Conservation (phyloP, 2,888 invertebrate species). For the Volucella zonaria region DNA sequence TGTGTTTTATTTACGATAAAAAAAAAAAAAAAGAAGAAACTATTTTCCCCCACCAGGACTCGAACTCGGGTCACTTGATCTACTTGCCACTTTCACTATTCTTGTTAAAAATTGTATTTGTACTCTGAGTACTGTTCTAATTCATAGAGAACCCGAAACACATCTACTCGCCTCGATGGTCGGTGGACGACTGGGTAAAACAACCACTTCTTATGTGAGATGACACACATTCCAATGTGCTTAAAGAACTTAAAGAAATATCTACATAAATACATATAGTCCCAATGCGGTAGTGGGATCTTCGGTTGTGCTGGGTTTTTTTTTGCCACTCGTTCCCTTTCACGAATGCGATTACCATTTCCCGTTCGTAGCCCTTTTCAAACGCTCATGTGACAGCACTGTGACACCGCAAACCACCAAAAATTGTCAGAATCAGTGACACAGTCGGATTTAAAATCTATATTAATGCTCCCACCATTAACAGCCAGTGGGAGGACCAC, state of each 20-base stretch:
- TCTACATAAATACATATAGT: slow-evolving; percentile 44
- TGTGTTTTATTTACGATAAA: too few relatives aligned
- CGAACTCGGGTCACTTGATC: too few relatives aligned
- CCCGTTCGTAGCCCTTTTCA: slow-evolving; percentile 69
- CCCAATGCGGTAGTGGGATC: slow-evolving; percentile 66
- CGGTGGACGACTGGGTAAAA: too few relatives aligned
- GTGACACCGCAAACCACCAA: slow-evolving; percentile 14
- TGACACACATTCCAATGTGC: slow-evolving; percentile 3
- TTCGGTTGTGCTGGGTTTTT: slow-evolving; percentile 51
- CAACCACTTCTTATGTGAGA: not conserved
- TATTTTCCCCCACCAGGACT: too few relatives aligned
- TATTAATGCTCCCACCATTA: not conserved
- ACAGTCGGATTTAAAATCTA: not conserved
- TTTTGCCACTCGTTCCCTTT: slow-evolving; percentile 71
- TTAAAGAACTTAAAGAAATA: not conserved
- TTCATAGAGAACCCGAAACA: too few relatives aligned
- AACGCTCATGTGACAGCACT: slow-evolving; percentile 33
- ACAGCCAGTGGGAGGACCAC: too few relatives aligned
- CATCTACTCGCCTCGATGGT: too few relatives aligned
- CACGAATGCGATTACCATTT: slow-evolving; percentile 79
- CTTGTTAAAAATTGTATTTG: too few relatives aligned
- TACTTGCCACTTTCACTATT: too few relatives aligned
- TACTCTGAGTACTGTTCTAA: too few relatives aligned
- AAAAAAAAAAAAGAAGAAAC: too few relatives aligned
- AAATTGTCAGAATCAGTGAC: slow-evolving; percentile 19